phyloP scores from a whole-genome alignment of 1,140 invertebrate genomes.

The Chrysoperla carnea region DNA sequence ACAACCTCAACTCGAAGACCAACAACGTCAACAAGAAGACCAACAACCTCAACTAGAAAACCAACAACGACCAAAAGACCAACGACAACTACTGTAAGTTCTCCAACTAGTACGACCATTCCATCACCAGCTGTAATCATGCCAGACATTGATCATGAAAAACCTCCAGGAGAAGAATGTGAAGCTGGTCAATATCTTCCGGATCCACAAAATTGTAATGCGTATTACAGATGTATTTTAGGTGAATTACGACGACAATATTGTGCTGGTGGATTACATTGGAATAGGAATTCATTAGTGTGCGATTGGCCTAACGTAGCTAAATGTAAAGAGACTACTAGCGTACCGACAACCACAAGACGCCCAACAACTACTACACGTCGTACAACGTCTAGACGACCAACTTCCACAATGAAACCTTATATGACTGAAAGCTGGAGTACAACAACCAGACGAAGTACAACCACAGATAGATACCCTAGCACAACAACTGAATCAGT shows the following conservation, averaged over 20 bases:
- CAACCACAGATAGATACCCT: slow-evolving; percentile 5
- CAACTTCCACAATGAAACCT: slow-evolving; percentile 7
- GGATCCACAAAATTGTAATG: slow-evolving; percentile 49
- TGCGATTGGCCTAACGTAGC: slow-evolving; percentile 66
- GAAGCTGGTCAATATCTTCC: slow-evolving; percentile 40
- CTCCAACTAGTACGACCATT: slow-evolving; percentile 17
- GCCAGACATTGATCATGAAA: slow-evolving; percentile 15
- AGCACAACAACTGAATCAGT: slow-evolving; percentile 4
- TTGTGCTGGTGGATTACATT: slow-evolving; percentile 65
- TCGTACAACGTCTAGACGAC: too few species aligned
- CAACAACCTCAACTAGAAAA: slow-evolving; percentile 17
- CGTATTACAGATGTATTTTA: slow-evolving; percentile 54
- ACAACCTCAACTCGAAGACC: slow-evolving; percentile 10
- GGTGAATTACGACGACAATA: slow-evolving; percentile 45
- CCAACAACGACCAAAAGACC: slow-evolving; percentile 19
- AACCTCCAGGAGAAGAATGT: slow-evolving; percentile 23
- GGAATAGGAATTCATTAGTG: slow-evolving; percentile 41
- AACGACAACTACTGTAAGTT: slow-evolving; percentile 17
- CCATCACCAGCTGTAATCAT: slow-evolving; percentile 22
- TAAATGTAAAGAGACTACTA: slow-evolving; percentile 32
- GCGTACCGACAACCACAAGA: neutral
- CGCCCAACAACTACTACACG: slow-evolving; percentile 1
- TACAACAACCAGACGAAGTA: slow-evolving; percentile 9
- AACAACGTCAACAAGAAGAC: slow-evolving; percentile 12
- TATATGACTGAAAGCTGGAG: slow-evolving; percentile 4